Evolutionary conservation across 2,888 invertebrate genomes (phyloP), one percentile per base, ranked within the genome.

Genomic region (Oasisia sp.): DNA sequence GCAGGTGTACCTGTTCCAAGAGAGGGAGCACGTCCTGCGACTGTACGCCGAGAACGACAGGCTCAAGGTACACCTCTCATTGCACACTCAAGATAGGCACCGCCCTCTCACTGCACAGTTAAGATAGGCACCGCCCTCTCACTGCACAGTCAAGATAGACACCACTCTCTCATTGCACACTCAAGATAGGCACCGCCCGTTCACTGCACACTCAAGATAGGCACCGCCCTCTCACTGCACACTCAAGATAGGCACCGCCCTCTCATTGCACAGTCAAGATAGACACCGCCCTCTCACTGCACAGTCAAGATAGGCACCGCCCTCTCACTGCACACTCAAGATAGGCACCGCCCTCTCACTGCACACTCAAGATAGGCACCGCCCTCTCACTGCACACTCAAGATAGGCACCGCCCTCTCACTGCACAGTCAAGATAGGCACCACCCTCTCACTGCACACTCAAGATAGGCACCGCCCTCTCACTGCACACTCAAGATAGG

Each of bases 11-110:
- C 94, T 96, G 32, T 96, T 96, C 93, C 96, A 96, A 94, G 96
- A 96, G 93, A 94, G 96, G 74, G 96, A 96, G 93, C 96, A 96
- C 94, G 96, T 96, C 0, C 94, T 97, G 8, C 94, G 96, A 90
- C 94, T 96, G 8, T 96, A 96, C 94, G 95, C 96, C 56, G 96
- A 96, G 94, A 96, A 96, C 94, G 96, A 96, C 94, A 94, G 96
- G 89, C 94, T 97, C 7, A 96, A 96, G 95, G 96, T 96, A 93
- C 89, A 74, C n/a, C 74, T n/a, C 90, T 38, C 32, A 90, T 32
- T 38, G 27, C 90, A 8, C 19, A 38, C 3, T 50, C 8, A 50
- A 96, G 93, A 94, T 96, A 89, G 96, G 96, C 93, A 96, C 96
- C 93, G 96, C 38, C 38, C 50, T 50, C 97, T 94, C 97, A 96